phyloP scores from a whole-genome alignment of 2,888 invertebrate genomes.

The Lampropteryx suffumata region DNA sequence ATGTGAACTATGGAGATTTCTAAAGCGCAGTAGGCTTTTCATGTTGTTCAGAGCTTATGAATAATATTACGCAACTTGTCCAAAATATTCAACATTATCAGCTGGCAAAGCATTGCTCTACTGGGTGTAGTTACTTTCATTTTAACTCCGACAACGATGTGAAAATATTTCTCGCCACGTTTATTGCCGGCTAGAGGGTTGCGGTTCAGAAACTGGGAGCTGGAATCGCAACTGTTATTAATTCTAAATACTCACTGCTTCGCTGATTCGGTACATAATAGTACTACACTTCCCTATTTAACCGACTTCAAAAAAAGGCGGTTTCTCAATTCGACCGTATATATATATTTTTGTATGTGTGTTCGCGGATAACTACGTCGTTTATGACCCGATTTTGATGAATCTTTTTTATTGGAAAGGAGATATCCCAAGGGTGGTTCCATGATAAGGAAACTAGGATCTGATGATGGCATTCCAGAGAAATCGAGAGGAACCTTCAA shows the following conservation, averaged over 20 bases:
- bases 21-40: slow-evolving; percentile 36
- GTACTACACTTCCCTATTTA: no score
- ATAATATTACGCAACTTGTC: slow-evolving; percentile 72
- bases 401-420: no score
- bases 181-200: slow-evolving; percentile 74
- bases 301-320: no score
- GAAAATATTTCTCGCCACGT: slow-evolving; percentile 78
- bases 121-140: slow-evolving; percentile 78
- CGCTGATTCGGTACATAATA: background rate
- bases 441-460: no score
- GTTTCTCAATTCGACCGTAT: no score
- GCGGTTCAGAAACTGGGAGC: slow-evolving; percentile 43
- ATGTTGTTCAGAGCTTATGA: slow-evolving; percentile 62
- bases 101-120: slow-evolving; percentile 69
- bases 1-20: slow-evolving; percentile 35
- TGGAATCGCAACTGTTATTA: slow-evolving; percentile 29
- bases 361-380: no score
- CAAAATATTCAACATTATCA: slow-evolving; percentile 70
- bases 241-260: slow-evolving; percentile 21
- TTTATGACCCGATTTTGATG: no score
- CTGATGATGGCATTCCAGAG: no score
- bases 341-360: no score
- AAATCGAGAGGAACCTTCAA: no score
- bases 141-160: slow-evolving; percentile 80
- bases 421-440: no score